Evolutionary conservation across 2,888 invertebrate species (phyloP), one percentile per base, ranked within the genome.

Genomic region (Melanostoma mellinum): DNA sequence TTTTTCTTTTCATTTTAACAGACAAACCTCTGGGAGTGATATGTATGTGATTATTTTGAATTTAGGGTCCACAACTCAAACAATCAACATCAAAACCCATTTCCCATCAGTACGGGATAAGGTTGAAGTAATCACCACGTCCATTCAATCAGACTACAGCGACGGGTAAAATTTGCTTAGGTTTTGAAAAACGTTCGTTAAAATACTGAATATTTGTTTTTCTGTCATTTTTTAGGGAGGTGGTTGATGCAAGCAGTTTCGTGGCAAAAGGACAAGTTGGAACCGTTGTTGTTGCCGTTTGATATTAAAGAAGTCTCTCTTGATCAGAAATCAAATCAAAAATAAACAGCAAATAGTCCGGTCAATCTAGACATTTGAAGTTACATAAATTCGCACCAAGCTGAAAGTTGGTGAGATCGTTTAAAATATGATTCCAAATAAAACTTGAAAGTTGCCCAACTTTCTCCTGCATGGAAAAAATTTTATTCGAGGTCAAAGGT

Each of bases 11-110:
- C 32, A 36, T 48, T 53, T 42, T 79, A 32, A 4, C 50, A 90
- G 90, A 1, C 86, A 90, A 81, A 87, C 88, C 60, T 2, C 76
- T 0, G 89, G 86, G 30, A 89, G 88, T 68, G 89, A 90, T 53
- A 77, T 87, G 0, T 91, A 91, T 85, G 90, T 91, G 0, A 88
- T 93, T 20, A 87, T 94, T 5, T 90, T 93, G 79, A 95, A 95
- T 88, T 88, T 94, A 36, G 93, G 91, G 0, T 88, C 88, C 4
- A 88, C 88, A 10, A 89, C 92, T 33, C 92, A 93, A 86, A 87
- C 86, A 0, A 89, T 93, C 0, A 91, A 93, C 81, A 90, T 94
- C 1, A 92, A 89, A 33, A 50, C 80, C 6, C 85, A 88, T 61
- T 90, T 87, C 42, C 40, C 72, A 1, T 20, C 20, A 20, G 75